A percentile compares a stretch with the other conserved stretches of the same genome.
These are phyloP conservation scores for Phasianus colchicus DNA, from an alignment of 2,113 vertebrate species.

Conservation along the genomic window DNA sequence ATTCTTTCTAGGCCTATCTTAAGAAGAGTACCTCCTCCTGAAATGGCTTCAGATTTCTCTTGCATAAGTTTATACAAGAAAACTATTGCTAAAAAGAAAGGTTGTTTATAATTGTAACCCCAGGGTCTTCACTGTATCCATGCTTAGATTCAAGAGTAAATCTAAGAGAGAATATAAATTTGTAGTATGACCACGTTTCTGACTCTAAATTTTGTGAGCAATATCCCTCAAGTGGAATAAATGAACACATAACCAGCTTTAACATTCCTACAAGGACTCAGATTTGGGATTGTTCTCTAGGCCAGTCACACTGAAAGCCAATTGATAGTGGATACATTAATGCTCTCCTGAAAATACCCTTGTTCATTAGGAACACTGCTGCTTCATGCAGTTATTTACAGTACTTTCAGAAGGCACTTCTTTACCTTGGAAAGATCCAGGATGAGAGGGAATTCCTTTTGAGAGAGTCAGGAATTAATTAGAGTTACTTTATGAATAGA, in stretches of 20 bases:
- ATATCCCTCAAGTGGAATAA: not conserved
- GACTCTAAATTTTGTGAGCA: not conserved
- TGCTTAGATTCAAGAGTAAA: not conserved
- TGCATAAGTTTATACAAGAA: not conserved
- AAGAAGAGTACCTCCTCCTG: not conserved
- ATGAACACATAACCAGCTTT: not conserved
- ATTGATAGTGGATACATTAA: not conserved
- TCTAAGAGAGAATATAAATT: not conserved
- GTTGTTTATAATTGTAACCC: not conserved
- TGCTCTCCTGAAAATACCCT: not conserved
- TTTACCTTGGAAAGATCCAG: constrained; percentile 1
- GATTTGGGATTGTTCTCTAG: not conserved
- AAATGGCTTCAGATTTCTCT: accelerated
- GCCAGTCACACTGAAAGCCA: not conserved
- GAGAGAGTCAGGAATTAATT: constrained; percentile 39
- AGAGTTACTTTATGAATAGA: not conserved
- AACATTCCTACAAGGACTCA: not conserved
- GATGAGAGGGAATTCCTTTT: not conserved
- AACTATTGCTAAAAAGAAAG: not conserved
- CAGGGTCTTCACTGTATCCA: not conserved
- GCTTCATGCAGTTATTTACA: not conserved
- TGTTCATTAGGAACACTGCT: not conserved
- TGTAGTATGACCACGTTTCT: not conserved
- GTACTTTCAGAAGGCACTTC: not conserved
- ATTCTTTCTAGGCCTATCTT: not conserved